phyloP scores from a whole-genome alignment of 2,888 invertebrate genomes.

The Cremastinae sp. region DNA sequence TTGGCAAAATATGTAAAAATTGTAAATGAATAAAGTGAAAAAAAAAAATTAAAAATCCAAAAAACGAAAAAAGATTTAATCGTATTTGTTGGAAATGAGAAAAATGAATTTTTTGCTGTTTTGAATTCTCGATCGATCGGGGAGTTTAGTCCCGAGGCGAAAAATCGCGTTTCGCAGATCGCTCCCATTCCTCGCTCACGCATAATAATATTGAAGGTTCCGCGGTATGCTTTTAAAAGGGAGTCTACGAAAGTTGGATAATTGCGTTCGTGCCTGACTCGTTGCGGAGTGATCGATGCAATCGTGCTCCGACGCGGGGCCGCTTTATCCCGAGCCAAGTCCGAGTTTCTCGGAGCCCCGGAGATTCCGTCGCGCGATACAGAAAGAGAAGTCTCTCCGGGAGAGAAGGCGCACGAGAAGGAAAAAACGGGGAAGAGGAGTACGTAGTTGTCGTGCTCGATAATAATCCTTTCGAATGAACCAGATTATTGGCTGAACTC shows the following conservation, averaged over 20 bases:
- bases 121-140: not conserved
- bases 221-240: not conserved
- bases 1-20: no score
- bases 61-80: no score
- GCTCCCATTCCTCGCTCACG: conserved; percentile 30
- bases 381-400: conserved; percentile 33
- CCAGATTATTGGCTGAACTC: conserved; percentile 76
- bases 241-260: not conserved
- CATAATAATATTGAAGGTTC: conserved; percentile 1
- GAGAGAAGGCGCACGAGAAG: no score
- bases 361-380: conserved; percentile 55
- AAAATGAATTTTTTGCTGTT: no score
- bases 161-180: conserved; percentile 20
- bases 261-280: not conserved
- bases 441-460: conserved; percentile 30
- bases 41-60: no score
- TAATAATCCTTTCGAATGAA: conserved; percentile 67
- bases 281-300: conserved; percentile 17
- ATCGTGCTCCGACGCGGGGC: conserved; percentile 1
- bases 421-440: conserved; percentile 22
- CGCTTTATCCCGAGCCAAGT: conserved; percentile 12
- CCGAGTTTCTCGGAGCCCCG: conserved; percentile 15
- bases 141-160: conserved; percentile 23
- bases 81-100: no score
- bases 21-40: no score